Evolutionary conservation across 2,797 vertebrate genomes (phyloP), one percentile per base, ranked within the genome.

Genomic region (Chiloscyllium punctatum): DNA sequence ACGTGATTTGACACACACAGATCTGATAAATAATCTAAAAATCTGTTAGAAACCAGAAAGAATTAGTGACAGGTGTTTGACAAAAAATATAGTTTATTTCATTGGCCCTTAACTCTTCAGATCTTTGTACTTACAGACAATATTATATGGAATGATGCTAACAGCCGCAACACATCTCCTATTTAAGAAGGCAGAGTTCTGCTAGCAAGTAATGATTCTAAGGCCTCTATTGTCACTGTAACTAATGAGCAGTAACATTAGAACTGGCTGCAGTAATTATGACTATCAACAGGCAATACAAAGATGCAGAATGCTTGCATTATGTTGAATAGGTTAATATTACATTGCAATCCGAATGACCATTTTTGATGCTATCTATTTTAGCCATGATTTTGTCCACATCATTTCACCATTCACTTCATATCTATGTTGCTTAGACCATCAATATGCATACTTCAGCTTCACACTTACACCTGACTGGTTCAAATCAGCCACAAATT

Each of bases 1-100:
- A 99, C 98, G 94, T 99, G 98, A 97, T 99, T 99, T 96, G 99
- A 99, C 96, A 99, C 99, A 9, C 99, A 99, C 96, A 99, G 97
- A 97, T 99, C 99, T 0, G 99, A 99, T 86, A 99, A 98, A 96
- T 99, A 99, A 97, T 99, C 99, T 97, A 99, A 97, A 97, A 99
- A 99, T 97, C 99, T 99, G 96, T 3, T 30, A 21, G n/a, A 16
- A 95, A 95, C 6, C 21, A 16, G 33, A 57, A 66, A 95, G 51
- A 53, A 62, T 87, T 53, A 90, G 82, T 48, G 37, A 87, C 77
- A 42, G 7, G 11, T 42, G 27, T 25, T 79, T 72, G 95, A 62
- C 77, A 57, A 62, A 84, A 69, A 72, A 33, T 51, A n/a, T 2
- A 48, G 4, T 37, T 30, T 23, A 86, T 30, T 72, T 68, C 57